Conservation (phyloP, 1,140 invertebrate species). For the Drosophila persimilis region DNA sequence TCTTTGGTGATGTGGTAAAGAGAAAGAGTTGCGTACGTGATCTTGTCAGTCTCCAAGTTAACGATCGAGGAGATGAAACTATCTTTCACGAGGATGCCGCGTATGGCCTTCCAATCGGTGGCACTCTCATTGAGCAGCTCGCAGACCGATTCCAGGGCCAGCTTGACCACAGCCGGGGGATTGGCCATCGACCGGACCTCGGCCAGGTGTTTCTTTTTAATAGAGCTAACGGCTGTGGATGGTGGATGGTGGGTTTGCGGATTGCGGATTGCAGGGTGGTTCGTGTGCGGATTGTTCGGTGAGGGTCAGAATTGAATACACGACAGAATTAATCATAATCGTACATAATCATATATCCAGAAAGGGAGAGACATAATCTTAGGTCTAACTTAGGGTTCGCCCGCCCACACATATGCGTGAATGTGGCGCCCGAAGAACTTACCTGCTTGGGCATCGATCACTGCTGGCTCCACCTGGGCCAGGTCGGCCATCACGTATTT, state of each 20-base stretch:
- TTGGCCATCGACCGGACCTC: constrained; percentile 97
- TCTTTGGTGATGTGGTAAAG: constrained; percentile 60
- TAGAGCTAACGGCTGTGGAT: constrained; percentile 94
- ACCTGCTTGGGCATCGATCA: constrained; percentile 99
- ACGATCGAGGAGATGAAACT: constrained; percentile 99
- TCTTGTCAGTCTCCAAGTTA: constrained; percentile 97
- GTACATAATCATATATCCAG: neutral
- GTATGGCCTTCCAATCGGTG: constrained; percentile 97
- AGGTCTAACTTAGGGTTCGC: constrained; percentile 18
- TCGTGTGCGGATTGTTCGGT: constrained; percentile 25
- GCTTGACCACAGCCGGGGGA: constrained; percentile 95
- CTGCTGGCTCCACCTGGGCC: constrained; percentile 98
- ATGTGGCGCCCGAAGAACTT: constrained; percentile 77
- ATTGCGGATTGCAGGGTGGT: constrained; percentile 13
- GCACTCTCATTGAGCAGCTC: constrained; percentile 93
- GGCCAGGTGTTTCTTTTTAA: constrained; percentile 97
- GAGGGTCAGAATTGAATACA: constrained; percentile 47
- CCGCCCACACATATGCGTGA: constrained; percentile 5
- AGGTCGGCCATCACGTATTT: constrained; percentile 97
- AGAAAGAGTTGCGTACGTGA: constrained; percentile 90
- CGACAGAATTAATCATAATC: constrained; percentile 23
- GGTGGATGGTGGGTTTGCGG: constrained; percentile 17
- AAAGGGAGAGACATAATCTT: constrained; percentile 22
- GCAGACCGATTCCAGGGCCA: constrained; percentile 98
- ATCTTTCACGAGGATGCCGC: constrained; percentile 96